These are phyloP conservation scores for Chydorus sphaericus DNA, from an alignment of 2,888 invertebrate species.

Conservation along the genomic window DNA sequence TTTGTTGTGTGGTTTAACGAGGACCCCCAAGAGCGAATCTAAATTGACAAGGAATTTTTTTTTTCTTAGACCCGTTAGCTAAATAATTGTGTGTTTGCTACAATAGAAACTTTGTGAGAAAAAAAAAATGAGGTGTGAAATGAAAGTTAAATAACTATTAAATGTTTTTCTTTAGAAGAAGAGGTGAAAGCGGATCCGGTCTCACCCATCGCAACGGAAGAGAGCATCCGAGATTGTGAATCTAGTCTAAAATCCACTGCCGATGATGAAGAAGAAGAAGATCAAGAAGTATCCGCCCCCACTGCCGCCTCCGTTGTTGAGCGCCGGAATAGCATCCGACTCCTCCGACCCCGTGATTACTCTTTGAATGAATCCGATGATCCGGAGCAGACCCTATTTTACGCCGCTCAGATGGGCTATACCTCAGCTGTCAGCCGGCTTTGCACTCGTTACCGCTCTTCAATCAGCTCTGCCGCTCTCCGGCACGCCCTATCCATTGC, in stretches of 20 bases:
- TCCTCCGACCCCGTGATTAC: not conserved
- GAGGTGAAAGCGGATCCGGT: not conserved
- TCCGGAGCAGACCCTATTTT: conserved; percentile 52
- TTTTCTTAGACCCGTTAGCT: too few species aligned
- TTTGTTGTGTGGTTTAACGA: too few species aligned
- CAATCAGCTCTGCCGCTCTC: conserved; percentile 39
- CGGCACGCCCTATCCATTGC: conserved; percentile 58
- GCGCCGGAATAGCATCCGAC: conserved; percentile 28
- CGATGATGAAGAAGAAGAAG: conserved; percentile 18
- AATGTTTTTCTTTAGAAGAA: too few species aligned
- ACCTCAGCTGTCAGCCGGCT: conserved; percentile 59
- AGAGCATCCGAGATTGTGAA: conserved; percentile 25
- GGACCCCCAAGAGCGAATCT: too few species aligned
- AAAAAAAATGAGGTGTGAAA: too few species aligned
- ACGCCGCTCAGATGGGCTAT: conserved; percentile 29
- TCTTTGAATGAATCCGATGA: conserved; percentile 36
- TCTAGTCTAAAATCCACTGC: conserved; percentile 23
- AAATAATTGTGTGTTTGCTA: too few species aligned
- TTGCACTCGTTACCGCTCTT: conserved; percentile 45
- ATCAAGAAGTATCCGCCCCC: conserved; percentile 29
- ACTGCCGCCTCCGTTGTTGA: conserved; percentile 29
- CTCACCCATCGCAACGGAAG: not conserved
- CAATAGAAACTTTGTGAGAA: too few species aligned
- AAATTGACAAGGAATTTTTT: too few species aligned
- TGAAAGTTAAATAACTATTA: too few species aligned